Base-by-base conservation (phyloP, 2,888 invertebrate genomes). In the Shargacucullia verbasci region DNA sequence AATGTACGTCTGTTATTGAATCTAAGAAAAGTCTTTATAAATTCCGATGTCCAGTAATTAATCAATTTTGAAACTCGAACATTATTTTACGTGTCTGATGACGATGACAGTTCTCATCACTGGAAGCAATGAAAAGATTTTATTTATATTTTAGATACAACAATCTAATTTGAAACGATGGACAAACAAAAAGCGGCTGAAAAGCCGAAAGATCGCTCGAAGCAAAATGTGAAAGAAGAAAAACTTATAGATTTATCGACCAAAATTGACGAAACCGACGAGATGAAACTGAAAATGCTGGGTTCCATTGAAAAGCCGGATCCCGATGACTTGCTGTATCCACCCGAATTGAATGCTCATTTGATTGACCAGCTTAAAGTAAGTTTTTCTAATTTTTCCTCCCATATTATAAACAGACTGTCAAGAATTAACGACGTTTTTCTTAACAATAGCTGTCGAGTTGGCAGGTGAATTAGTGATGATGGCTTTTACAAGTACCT, bases 271-370 rank as follows among this genome's bases (percentile, higher is more conserved):
- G 92, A 92, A 74, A 94, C 92, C 0, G 94, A 94, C 57, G 94
- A 94, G 74, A 93, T 93, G 92, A 94, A 94, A 68, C 68, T 94
- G 0, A 94, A 92, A 83, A 90, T 94, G 90, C 72, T 94, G 12
- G 88, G 84, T 7, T 84, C 81, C 5, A 70, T 91, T 11, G 90
- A 87, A 13, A 89, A 87, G 35, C 85, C 90, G 0, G 90, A 90
- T 3, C 78, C 91, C 10, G 91, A 92, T 11, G 94, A 95, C 78
- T 79, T 93, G 29, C 77, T 95, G 35, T 95, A 95, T 80, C 95
- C 96, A 0, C 90, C 95, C 35, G 95, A 96, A 80, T 76, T 96
- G n/a, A 96, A 95, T 81, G 88, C 89, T 31, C 95, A 95, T 84
- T 85, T 96, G 46, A 91, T 95, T 64, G 94, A 95, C 62, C 95